phyloP scores from a whole-genome alignment of 2,888 invertebrate genomes.

The Tipula helvola region DNA sequence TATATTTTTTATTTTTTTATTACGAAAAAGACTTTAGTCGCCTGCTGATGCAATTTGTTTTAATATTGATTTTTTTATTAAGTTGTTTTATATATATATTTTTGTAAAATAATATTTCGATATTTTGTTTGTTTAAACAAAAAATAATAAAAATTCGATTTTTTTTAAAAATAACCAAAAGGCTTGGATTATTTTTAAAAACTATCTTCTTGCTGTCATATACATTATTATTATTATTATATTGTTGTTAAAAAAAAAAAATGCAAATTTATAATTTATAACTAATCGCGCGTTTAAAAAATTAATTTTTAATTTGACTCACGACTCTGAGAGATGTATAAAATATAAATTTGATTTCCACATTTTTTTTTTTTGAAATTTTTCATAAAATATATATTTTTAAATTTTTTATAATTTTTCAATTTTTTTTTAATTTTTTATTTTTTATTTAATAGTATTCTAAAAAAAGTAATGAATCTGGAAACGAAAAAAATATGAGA shows the following conservation, averaged over 20 bases:
- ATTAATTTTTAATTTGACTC: not conserved
- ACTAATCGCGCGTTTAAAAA: not conserved
- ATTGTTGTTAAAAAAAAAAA: not conserved
- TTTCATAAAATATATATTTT: constrained; percentile 4
- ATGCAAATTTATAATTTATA: not conserved
- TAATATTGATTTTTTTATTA: constrained; percentile 13
- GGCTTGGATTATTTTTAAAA: not conserved
- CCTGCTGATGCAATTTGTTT: constrained; percentile 12
- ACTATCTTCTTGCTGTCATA: not conserved
- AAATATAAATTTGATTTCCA: not conserved
- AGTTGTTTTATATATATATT: constrained; percentile 11
- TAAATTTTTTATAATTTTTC: constrained; percentile 5
- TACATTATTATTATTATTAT: not conserved
- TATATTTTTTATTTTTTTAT: constrained; percentile 28
- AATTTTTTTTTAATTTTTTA: constrained; percentile 6
- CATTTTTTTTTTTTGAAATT: not conserved
- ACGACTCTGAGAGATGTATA: not conserved
- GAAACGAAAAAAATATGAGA: not conserved
- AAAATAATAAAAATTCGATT: not conserved
- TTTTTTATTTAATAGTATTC: constrained; percentile 6
- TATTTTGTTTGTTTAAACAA: constrained; percentile 8
- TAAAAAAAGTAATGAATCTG: constrained; percentile 8
- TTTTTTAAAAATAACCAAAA: not conserved
- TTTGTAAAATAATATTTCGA: not conserved
- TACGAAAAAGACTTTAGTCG: constrained; percentile 12